Evolutionary conservation across 1,140 invertebrate genomes (phyloP).

Genomic region (Brachionus calyciflorus): DNA sequence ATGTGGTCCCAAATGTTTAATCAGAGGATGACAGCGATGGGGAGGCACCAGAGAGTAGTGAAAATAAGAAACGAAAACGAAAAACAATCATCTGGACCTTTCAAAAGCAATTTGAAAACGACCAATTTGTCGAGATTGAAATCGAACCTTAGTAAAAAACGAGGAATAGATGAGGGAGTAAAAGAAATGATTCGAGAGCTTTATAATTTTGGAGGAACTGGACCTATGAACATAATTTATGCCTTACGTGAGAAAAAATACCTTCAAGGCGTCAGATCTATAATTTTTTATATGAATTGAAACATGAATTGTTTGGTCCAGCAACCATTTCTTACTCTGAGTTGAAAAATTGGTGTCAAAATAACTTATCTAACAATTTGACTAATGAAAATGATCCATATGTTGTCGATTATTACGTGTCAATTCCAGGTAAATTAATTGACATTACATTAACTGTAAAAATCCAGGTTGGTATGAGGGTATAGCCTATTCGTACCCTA

Average conservation of each 20-base stretch:
- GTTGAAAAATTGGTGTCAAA: conserved; percentile 23
- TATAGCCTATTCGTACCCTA: background rate
- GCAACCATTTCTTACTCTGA: conserved; percentile 9
- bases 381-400: background rate
- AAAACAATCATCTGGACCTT: background rate
- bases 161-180: background rate
- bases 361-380: background rate
- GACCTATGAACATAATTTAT: background rate
- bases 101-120: background rate
- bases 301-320: background rate
- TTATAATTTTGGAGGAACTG: background rate
- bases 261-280: background rate
- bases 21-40: no score
- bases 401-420: conserved; percentile 19
- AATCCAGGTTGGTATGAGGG: background rate
- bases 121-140: background rate
- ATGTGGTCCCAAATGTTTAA: no score
- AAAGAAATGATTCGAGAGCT: background rate
- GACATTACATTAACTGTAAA: background rate
- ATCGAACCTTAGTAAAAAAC: background rate
- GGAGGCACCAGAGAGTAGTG: no score
- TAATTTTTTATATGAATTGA: conserved; percentile 29
- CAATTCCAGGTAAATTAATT: conserved; percentile 30
- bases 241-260: background rate
- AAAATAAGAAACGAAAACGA: background rate